Evolutionary conservation across 2,888 invertebrate genomes (phyloP), one percentile per base, ranked within the genome.

Genomic region (Phengaris alcon): DNA sequence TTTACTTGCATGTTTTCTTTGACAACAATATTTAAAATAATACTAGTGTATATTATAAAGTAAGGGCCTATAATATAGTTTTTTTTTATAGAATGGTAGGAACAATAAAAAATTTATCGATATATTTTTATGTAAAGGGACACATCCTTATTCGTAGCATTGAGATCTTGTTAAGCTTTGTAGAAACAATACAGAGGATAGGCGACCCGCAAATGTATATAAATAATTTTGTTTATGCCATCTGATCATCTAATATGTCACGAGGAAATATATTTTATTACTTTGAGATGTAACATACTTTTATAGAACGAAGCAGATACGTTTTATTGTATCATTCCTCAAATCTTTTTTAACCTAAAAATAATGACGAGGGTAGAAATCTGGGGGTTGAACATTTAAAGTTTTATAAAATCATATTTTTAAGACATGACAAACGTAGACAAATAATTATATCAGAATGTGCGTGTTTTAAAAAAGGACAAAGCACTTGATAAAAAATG

Each of bases 131-230:
- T 13, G 35, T 64, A 64, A 64, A 44, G 12, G 35, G 64, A 54
- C 72, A 35, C 72, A 35, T 22, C 72, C 72, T 35, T 72, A 52
- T 35, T 22, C 35, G 15, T 70, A 12, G 51, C 52, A 72, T 72
- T 44, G 72, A 3, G 13, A 72, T 52, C 51, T 72, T 72, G 52
- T 72, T 54, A 72, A 51, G 72, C 35, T 72, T 72, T 72, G 35
- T 52, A 72, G 52, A 72, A 64, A 72, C 72, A 72, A 54, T 72
- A 72, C 54, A 52, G 22, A 48, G 52, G 7, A 46, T 68, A 72
- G 8, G 22, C 15, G 9, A 22, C 22, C 22, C 35, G 44, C 54
- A 72, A 72, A 52, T 72, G 13, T 72, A 72, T 9, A n/a, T 15
- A 9, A 48, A 69, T 48, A 46, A 69, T 64, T 64, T 64, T 64